Percentiles rank a stretch among this genome's conserved stretches.
These are phyloP conservation scores for Heliconius ethilla DNA, from an alignment of 2,888 invertebrate genomes.

Conservation along the genomic window DNA sequence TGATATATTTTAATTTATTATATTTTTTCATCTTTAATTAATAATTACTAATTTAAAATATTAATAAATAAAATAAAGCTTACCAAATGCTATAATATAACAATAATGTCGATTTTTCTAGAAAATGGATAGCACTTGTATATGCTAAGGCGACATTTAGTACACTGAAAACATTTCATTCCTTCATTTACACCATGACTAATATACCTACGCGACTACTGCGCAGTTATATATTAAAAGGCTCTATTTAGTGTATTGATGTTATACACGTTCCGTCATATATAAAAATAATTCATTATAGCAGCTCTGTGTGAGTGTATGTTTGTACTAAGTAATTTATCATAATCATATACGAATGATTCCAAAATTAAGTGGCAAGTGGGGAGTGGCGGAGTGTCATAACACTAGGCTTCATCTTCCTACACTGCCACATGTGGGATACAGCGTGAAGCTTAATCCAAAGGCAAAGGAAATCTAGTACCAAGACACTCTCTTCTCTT, in stretches of 20 bases:
- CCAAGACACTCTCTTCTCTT: background rate
- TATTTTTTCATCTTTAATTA: too few relatives aligned
- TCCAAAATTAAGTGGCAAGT: too few relatives aligned
- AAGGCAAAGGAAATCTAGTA: background rate
- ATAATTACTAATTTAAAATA: too few relatives aligned
- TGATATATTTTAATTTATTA: too few relatives aligned
- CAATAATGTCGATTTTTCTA: background rate
- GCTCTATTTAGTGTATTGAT: slow-evolving; percentile 6
- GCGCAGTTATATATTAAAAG: slow-evolving; percentile 23
- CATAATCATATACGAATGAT: too few relatives aligned
- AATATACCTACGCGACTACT: slow-evolving; percentile 27
- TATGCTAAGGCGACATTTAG: background rate
- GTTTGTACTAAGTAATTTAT: too few relatives aligned
- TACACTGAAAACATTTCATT: slow-evolving; percentile 26
- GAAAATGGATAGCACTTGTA: slow-evolving; percentile 1
- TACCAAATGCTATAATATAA: background rate
- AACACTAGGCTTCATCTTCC: too few relatives aligned
- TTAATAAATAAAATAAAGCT: background rate
- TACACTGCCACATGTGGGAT: too few relatives aligned
- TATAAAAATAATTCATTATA: background rate
- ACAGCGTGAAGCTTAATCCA: background rate
- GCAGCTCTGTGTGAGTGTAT: too few relatives aligned
- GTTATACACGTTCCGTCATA: background rate
- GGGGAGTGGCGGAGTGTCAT: too few relatives aligned
- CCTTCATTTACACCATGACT: slow-evolving; percentile 29